phyloP scores from a whole-genome alignment of 1,140 invertebrate genomes.

The Ditylenchus dipsaci region DNA sequence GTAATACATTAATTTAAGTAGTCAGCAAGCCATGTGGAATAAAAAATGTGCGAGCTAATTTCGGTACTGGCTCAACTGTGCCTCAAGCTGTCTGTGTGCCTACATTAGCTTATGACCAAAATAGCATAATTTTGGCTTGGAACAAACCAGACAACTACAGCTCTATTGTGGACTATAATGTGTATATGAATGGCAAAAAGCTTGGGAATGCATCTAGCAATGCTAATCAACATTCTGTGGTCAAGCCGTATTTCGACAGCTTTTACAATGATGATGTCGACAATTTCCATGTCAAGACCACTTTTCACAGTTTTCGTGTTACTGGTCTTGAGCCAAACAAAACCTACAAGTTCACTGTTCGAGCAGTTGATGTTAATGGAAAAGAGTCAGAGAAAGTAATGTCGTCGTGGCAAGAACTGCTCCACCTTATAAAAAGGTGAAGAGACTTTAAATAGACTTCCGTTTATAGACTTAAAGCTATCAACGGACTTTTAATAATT shows the following conservation, averaged over 20 bases:
- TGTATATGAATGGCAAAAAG: background rate
- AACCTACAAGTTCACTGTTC: no score
- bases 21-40: no score
- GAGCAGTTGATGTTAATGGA: no score
- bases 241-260: background rate
- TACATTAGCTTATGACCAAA: constrained; percentile 7
- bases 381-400: no score
- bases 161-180: background rate
- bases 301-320: background rate
- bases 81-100: background rate
- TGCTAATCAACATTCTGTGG: background rate
- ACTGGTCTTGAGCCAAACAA: background rate
- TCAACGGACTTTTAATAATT: no score
- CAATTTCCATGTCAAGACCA: background rate
- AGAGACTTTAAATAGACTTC: no score
- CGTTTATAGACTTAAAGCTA: no score
- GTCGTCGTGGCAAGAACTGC: no score
- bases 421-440: no score
- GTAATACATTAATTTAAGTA: no score
- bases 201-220: background rate
- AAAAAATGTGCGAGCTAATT: background rate
- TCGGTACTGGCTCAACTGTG: background rate
- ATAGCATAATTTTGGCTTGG: background rate
- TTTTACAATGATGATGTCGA: constrained; percentile 4
- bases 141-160: constrained; percentile 2